phyloP scores from a whole-genome alignment of 2,888 invertebrate genomes.

The Palloptera scutellata region DNA sequence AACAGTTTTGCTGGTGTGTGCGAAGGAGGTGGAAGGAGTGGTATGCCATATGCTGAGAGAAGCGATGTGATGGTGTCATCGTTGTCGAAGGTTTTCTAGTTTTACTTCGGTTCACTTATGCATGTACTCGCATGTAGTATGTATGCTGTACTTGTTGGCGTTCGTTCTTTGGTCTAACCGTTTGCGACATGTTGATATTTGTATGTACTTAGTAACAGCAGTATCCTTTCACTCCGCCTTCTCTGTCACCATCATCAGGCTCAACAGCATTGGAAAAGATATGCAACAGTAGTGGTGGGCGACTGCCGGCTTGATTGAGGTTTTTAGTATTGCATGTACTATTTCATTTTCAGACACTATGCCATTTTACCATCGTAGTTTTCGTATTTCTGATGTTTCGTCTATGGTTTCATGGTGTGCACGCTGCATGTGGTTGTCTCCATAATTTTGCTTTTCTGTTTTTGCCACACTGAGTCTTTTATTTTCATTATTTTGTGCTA shows the following conservation, averaged over 20 bases:
- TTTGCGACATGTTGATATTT: slow-evolving; percentile 6
- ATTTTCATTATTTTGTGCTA: no score
- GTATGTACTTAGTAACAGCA: no score
- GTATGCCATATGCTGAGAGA: slow-evolving; percentile 18
- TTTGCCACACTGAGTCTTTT: background rate
- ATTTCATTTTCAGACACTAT: background rate
- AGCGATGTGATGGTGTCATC: slow-evolving; percentile 50
- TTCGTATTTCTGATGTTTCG: slow-evolving; percentile 9
- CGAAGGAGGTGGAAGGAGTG: slow-evolving; percentile 11
- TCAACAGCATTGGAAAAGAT: background rate
- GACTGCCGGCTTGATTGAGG: background rate
- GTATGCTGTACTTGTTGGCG: background rate
- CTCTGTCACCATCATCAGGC: background rate
- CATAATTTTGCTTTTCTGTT: background rate
- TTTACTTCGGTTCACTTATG: background rate
- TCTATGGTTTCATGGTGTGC: slow-evolving; percentile 8
- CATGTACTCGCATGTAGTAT: background rate
- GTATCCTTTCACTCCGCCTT: no score
- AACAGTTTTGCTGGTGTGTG: background rate
- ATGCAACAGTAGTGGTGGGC: background rate
- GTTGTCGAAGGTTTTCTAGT: slow-evolving; percentile 44
- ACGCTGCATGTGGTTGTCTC: background rate
- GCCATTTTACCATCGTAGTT: background rate
- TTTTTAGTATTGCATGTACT: background rate
- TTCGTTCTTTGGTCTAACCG: background rate